These are phyloP conservation scores for Glomeris maerens DNA, from an alignment of 1,140 invertebrate species.

Conservation along the genomic window DNA sequence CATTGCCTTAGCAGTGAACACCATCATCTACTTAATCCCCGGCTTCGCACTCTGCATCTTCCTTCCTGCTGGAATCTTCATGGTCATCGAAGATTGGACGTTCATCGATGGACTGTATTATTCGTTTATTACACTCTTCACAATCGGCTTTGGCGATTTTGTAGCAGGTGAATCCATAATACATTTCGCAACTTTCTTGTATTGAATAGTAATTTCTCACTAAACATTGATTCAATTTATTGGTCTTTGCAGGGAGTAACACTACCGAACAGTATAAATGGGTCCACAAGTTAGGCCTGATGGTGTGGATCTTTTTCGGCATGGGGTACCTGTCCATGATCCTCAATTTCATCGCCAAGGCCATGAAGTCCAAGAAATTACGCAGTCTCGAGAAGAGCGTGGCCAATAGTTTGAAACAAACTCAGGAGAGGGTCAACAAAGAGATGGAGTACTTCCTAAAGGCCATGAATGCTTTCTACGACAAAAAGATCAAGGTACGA, in stretches of 20 bases:
- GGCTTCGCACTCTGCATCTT: slow-evolving; percentile 83
- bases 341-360: slow-evolving; percentile 64
- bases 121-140: slow-evolving; percentile 79
- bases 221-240: too few relatives aligned
- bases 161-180: slow-evolving; percentile 58
- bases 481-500: slow-evolving; percentile 60
- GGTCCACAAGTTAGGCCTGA: slow-evolving; percentile 55
- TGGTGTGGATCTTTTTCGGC: slow-evolving; percentile 73
- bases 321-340: slow-evolving; percentile 83
- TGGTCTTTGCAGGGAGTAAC: too few relatives aligned
- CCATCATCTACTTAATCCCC: slow-evolving; percentile 62
- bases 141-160: slow-evolving; percentile 86
- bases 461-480: slow-evolving; percentile 59
- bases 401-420: slow-evolving; percentile 51
- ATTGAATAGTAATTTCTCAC: too few relatives aligned
- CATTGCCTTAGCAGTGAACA: slow-evolving; percentile 52
- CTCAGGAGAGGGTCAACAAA: slow-evolving; percentile 58
- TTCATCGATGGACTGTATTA: slow-evolving; percentile 84
- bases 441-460: slow-evolving; percentile 55
- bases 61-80: slow-evolving; percentile 75
- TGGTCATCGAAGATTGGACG: slow-evolving; percentile 80
- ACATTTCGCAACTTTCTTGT: too few relatives aligned
- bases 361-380: slow-evolving; percentile 56
- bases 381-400: slow-evolving; percentile 54
- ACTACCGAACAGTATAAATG: slow-evolving; percentile 33